Percentiles rank a stretch among this genome's conserved stretches.
These are phyloP conservation scores for Xyrauchen texanus DNA, from an alignment of 2,113 vertebrate genomes.

Conservation along the genomic window DNA sequence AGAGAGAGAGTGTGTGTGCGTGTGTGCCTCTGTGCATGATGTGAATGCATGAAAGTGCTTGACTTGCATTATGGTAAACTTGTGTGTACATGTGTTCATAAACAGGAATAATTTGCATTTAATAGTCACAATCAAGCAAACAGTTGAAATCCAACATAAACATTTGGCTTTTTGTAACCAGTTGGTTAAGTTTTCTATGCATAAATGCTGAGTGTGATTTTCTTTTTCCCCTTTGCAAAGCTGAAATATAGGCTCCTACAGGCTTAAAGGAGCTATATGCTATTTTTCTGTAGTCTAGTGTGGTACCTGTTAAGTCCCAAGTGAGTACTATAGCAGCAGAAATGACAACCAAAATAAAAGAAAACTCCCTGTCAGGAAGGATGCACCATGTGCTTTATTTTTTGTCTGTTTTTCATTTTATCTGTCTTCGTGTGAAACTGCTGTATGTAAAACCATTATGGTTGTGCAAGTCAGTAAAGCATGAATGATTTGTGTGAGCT, in stretches of 20 bases:
- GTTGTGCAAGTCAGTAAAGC: too few species aligned
- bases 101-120: slow-evolving; percentile 30
- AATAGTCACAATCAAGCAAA: slow-evolving; percentile 6
- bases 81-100: background rate
- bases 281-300: background rate
- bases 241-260: background rate
- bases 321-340: slow-evolving; percentile 25
- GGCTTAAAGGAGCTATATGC: slow-evolving; percentile 1
- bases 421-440: background rate
- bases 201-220: background rate
- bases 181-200: background rate
- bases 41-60: background rate
- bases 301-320: background rate
- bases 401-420: background rate
- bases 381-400: slow-evolving; percentile 16
- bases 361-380: background rate
- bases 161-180: slow-evolving; percentile 25
- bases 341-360: slow-evolving; percentile 41
- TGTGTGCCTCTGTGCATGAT: background rate
- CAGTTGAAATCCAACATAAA: background rate
- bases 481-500: too few species aligned
- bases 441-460: too few species aligned
- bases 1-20: slow-evolving; percentile 12
- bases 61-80: background rate
- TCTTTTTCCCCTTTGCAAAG: slow-evolving; percentile 20